Percentiles rank a stretch among this genome's conserved stretches.
These are phyloP conservation scores for Prinia subflava DNA, from an alignment of 2,113 vertebrate genomes.

Conservation along the genomic window DNA sequence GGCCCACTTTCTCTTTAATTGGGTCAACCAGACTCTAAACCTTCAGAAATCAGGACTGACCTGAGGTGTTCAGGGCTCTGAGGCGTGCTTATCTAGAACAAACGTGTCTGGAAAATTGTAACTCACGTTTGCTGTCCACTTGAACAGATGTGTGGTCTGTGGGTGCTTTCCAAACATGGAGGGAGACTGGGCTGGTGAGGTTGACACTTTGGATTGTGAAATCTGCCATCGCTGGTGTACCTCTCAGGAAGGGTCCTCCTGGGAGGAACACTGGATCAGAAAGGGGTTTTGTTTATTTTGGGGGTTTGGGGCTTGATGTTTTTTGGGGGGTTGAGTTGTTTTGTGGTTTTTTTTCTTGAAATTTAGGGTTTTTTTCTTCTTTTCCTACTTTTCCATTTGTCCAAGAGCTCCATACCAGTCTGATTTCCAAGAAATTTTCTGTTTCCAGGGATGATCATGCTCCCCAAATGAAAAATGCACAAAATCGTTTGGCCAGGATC, in stretches of 20 bases:
- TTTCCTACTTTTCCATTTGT: neutral
- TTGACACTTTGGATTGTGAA: neutral
- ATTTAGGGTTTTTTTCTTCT: neutral
- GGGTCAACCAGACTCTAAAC: neutral
- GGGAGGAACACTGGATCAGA: neutral
- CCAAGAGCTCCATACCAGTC: neutral
- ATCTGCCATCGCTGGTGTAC: neutral
- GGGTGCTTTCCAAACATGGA: neutral
- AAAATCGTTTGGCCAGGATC: neutral
- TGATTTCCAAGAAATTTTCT: neutral
- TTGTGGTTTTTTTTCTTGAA: neutral
- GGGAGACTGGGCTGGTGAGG: neutral
- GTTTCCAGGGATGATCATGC: neutral
- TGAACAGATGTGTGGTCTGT: neutral
- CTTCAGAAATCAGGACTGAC: neutral
- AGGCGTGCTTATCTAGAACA: conserved; percentile 3
- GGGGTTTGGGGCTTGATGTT: neutral
- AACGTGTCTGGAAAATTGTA: neutral
- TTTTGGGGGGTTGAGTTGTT: neutral
- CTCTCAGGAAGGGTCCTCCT: neutral
- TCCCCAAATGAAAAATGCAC: neutral
- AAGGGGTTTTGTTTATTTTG: neutral
- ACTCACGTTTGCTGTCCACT: neutral
- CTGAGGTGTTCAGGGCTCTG: neutral
- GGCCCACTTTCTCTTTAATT: conserved; percentile 34